Conservation (phyloP, 2,797 vertebrate genomes). For the Natrix natrix region DNA sequence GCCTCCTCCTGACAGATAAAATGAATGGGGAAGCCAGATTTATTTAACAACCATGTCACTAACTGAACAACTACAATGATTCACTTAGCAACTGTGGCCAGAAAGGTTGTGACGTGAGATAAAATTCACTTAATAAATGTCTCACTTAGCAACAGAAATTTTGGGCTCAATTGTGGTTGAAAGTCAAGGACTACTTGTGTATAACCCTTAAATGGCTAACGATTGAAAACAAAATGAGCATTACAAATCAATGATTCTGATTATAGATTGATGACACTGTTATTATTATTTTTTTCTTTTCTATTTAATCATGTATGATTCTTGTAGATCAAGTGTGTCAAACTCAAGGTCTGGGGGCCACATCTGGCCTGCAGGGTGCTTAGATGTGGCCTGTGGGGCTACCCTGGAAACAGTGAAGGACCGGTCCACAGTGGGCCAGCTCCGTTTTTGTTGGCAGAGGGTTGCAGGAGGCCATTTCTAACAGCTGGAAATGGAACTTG, state of each 20-base stretch:
- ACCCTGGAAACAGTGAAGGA: too few species aligned
- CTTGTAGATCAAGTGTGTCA: background rate
- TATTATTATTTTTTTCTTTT: background rate
- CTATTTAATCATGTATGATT: background rate
- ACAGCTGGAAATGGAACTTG: too few species aligned
- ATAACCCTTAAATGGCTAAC: background rate
- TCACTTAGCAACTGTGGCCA: background rate
- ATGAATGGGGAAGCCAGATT: background rate
- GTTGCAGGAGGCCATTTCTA: too few species aligned
- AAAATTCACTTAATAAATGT: background rate
- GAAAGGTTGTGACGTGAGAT: background rate
- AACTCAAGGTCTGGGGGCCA: too few species aligned
- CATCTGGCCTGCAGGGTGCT: too few species aligned
- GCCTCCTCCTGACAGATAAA: background rate
- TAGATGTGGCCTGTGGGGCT: too few species aligned
- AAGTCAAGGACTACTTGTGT: background rate
- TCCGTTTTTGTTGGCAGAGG: too few species aligned
- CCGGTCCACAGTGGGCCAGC: too few species aligned
- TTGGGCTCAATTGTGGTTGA: background rate
- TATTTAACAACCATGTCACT: background rate
- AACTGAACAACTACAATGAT: background rate
- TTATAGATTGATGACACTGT: background rate
- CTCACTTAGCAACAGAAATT: background rate
- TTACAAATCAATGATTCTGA: background rate
- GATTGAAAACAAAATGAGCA: background rate